Base-by-base conservation (phyloP, 2,113 vertebrate species). In the Myocastor coypus region DNA sequence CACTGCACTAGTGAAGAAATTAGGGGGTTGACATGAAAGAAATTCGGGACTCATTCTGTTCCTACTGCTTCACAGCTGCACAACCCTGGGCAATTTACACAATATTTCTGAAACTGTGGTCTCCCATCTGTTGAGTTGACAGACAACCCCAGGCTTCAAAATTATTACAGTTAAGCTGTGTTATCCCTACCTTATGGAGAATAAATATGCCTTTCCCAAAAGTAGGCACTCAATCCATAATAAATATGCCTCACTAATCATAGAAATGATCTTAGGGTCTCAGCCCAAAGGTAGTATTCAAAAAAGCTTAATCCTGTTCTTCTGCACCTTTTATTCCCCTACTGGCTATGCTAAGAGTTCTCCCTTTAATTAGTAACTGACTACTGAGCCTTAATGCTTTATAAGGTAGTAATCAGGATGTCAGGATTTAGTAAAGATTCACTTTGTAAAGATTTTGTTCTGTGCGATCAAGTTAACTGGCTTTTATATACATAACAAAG, bases 101-200 rank as follows among this genome's bases (percentile, higher is more conserved):
- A 69, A 68, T 12, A 63, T 91, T 64, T 95, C 61, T 88, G 64
- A 87, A 92, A 84, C 20, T 71, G 69, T 11, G 61, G 40, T 32
- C 26, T 20, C 5, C 94, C 64, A 75, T 59, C 50, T 94, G 17
- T 68, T 77, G 95, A 69, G 13, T 20, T 82, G 46, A 17, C 40
- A n/a, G 32, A 32, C 86, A 55, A 42, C 19, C 75, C 6, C 3
- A 69, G 30, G 34, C 19, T 64, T 83, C 37, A 71, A 42, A 37
- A 22, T 84, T 89, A 68, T 91, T 78, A 57, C 40, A 97, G 66
- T 81, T 94, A 91, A 82, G 63, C 73, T 16, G 1, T 68, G 40
- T 32, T 88, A 32, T 28, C 26, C 28, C 19, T 89, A 34, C 52
- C 69, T 85, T 42, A 5, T 81, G 77, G 28, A 66, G 82, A 26